phyloP scores from a whole-genome alignment of 2,113 vertebrate species.

The Brachypodius melanocephalos region DNA sequence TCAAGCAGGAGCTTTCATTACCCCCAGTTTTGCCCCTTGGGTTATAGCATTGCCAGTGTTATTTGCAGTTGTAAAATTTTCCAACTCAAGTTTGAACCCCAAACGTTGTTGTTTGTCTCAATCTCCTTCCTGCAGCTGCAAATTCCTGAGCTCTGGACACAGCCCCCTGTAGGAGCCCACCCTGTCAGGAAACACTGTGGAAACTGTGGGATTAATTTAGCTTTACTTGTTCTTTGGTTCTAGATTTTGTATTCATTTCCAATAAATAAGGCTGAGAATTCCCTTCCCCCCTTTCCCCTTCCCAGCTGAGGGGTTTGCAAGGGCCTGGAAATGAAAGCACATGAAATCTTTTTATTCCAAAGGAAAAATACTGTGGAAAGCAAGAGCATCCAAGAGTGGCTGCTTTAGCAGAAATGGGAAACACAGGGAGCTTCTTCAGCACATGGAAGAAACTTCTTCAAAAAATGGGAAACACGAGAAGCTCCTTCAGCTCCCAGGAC shows the following conservation, averaged over 20 bases:
- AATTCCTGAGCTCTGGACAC: constrained; percentile 1
- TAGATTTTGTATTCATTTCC: not conserved
- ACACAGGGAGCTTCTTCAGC: not conserved
- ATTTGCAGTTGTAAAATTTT: constrained; percentile 44
- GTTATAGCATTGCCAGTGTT: not conserved
- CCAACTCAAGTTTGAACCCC: not conserved
- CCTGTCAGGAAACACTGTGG: not conserved
- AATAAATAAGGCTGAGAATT: not conserved
- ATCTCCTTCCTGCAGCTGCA: not conserved
- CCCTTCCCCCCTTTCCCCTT: not conserved
- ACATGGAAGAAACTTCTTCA: too few species aligned
- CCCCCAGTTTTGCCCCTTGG: not conserved
- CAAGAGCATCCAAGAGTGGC: not conserved
- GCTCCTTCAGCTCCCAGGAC: not conserved
- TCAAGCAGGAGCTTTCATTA: constrained; percentile 15
- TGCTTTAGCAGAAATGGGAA: not conserved
- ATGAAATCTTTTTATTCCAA: not conserved
- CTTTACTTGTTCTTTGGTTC: not conserved
- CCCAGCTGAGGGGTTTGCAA: not conserved
- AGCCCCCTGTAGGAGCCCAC: not conserved
- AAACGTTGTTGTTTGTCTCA: not conserved
- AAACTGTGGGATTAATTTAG: not conserved
- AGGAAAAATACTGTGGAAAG: not conserved
- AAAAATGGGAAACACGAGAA: not conserved
- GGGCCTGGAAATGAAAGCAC: not conserved